Conservation (phyloP, 2,113 vertebrate genomes). For the Antennarius striatus region DNA sequence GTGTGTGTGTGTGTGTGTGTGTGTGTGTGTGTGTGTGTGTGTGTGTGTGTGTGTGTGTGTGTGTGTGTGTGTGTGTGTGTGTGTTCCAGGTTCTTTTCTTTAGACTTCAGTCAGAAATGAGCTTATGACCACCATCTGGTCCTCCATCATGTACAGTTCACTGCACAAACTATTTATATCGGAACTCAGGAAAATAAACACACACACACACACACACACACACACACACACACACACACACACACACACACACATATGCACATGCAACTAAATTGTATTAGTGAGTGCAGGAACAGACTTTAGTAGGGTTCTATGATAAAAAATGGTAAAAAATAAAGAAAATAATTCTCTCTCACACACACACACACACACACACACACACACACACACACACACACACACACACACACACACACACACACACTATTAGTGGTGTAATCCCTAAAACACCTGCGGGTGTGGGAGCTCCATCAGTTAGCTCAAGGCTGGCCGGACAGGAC, state of each 20-base stretch:
- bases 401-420: slow-evolving; percentile 1
- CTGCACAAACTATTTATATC: not conserved
- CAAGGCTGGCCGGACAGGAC: slow-evolving; percentile 54
- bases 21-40: slow-evolving; percentile 3
- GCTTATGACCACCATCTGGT: slow-evolving; percentile 52
- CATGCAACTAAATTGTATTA: slow-evolving; percentile 25
- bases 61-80: slow-evolving; percentile 10
- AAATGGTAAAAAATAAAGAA: slow-evolving; percentile 22
- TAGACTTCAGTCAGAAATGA: slow-evolving; percentile 53
- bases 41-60: slow-evolving; percentile 16
- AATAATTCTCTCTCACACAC: slow-evolving; percentile 21
- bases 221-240: too few species aligned
- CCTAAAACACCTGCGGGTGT: slow-evolving; percentile 55
- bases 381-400: too few species aligned
- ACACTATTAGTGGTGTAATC: slow-evolving; percentile 41
- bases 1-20: slow-evolving; percentile 9
- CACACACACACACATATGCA: not conserved
- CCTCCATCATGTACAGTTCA: slow-evolving; percentile 13
- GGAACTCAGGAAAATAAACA: not conserved
- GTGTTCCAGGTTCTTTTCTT: slow-evolving; percentile 47
- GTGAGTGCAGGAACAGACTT: slow-evolving; percentile 22
- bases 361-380: too few species aligned
- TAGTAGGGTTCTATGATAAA: slow-evolving; percentile 31
- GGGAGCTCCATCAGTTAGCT: slow-evolving; percentile 51
- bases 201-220: too few species aligned